Evolutionary conservation across 2,797 vertebrate species (phyloP), one percentile per base, ranked within the genome.

Genomic region (Heliangelus exortis): DNA sequence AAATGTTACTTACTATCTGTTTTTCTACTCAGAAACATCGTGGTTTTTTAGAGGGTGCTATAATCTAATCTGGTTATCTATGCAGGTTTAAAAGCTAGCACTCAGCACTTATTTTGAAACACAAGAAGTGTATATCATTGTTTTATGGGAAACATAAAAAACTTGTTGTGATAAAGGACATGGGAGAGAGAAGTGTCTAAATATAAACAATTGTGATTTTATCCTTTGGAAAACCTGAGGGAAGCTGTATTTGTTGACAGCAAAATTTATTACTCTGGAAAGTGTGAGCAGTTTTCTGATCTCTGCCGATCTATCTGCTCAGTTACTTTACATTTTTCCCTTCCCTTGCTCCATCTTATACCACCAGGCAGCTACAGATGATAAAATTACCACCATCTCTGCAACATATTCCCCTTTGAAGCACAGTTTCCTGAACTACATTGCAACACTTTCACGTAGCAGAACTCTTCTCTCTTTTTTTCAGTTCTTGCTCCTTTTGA

Each of bases 51-150:
- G 4, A 62, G 43, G 34, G 19, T 33, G 25, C 43, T 93, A 87
- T 95, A 94, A 89, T 91, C 93, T 96, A 87, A 92, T 95, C 95
- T 90, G 3, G 92, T 80, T 83, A 95, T 95, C 94, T 93, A 29
- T 89, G 81, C 77, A 89, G 72, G 78, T 83, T 93, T 93, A 69
- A 95, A 96, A 94, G 31, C 50, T 91, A 80, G 57, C 65, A 74
- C 87, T 95, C 89, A 93, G 92, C 92, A 89, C 1, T 36, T 92
- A 74, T 83, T 91, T 89, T 92, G 61, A 68, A 91, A 93, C 9
- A 0, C 90, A 43, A 63, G 63, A 81, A 93, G 73, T 63, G 31
- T 33, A 26, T 45, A 53, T 51, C 18, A 6, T 43, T 69, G 33
- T 68, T 95, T 93, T 82, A 71, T 33, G 53, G 36, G 68, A 53